A percentile compares a stretch with the other conserved stretches of the same genome.
phyloP scores from a whole-genome alignment of 2,888 invertebrate species.

The Spilarctia lutea region DNA sequence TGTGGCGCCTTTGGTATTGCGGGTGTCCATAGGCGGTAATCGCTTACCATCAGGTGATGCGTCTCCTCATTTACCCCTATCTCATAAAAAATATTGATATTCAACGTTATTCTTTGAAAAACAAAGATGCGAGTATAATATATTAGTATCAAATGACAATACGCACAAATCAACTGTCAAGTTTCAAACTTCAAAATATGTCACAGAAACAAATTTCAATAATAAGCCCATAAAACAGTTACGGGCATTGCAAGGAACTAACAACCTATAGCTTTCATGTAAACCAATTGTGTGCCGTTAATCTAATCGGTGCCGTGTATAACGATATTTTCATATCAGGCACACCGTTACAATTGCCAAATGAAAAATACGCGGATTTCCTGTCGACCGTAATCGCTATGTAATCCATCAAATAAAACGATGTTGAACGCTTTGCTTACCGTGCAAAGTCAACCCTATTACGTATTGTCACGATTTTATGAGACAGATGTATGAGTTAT shows the following conservation, averaged over 20 bases:
- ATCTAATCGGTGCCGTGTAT: constrained; percentile 83
- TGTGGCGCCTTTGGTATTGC: too few relatives aligned
- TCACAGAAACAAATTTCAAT: not conserved
- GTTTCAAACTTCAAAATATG: not conserved
- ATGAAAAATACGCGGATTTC: constrained; percentile 85
- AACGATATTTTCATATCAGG: constrained; percentile 78
- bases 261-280: constrained; percentile 79
- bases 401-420: constrained; percentile 83
- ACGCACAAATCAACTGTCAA: not conserved
- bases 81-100: not conserved
- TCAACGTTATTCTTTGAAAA: too few relatives aligned
- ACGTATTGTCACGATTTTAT: constrained; percentile 78
- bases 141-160: not conserved
- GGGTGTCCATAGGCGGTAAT: too few relatives aligned
- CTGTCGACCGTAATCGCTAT: constrained; percentile 78
- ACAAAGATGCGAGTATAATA: too few relatives aligned
- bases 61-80: too few relatives aligned
- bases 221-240: constrained; percentile 27
- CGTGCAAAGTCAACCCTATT: constrained; percentile 63
- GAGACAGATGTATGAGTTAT: constrained; percentile 68
- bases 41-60: too few relatives aligned
- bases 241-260: constrained; percentile 69
- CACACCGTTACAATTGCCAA: constrained; percentile 77
- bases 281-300: constrained; percentile 82
- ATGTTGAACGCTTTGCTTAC: constrained; percentile 67